Base-by-base conservation (phyloP, 2,113 vertebrate species). In the Syrrhaptes paradoxus region DNA sequence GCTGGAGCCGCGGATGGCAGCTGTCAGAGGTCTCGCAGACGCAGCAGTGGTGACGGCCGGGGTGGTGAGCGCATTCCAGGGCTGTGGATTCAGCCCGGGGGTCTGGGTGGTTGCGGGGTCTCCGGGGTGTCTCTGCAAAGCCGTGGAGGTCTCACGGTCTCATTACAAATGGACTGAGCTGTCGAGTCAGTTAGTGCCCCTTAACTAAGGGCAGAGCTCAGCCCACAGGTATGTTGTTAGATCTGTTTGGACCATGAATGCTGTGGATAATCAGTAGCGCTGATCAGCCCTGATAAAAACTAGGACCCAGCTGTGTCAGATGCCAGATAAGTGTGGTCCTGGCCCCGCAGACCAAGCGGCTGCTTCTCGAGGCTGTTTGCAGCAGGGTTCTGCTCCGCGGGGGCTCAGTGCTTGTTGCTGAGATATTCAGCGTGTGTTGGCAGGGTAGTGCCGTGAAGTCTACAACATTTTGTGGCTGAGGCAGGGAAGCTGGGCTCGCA, bases 11-110 rank as follows among this genome's bases (percentile, higher is more conserved):
- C 38, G 13, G 34, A 16, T 49, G 0, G 0, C 43, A 34, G 26
- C 46, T 75, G 26, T 2, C 41, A 41, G 28, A 28, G 43, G 4
- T 32, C 43, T 11, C 17, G 43, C 28, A 17, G 55, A 8, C 1
- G n/a, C 19, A 13, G 49, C 5, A 1, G 29, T 2, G 5, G 19
- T 7, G 45, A 9, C 1, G 1, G 31, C 15, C 2, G 0, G 7
- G 21, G 28, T 14, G 83, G 12, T 36, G 22, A 36, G 32, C 0
- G 2, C 0, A 1, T 51, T 63, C 57, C 70, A 41, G 63, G 32
- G n/a, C 51, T 49, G 59, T 34, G 9, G 9, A 1, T 10, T 21
- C 46, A 38, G 11, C 51, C 14, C 34, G 7, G 4, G 41, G 41
- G 29, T 41, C 55, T 29, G 13, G n/a, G 9, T 45, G 73, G 25